Evolutionary conservation across 2,797 vertebrate genomes (phyloP).

Genomic region (Neopelma chrysocephalum): DNA sequence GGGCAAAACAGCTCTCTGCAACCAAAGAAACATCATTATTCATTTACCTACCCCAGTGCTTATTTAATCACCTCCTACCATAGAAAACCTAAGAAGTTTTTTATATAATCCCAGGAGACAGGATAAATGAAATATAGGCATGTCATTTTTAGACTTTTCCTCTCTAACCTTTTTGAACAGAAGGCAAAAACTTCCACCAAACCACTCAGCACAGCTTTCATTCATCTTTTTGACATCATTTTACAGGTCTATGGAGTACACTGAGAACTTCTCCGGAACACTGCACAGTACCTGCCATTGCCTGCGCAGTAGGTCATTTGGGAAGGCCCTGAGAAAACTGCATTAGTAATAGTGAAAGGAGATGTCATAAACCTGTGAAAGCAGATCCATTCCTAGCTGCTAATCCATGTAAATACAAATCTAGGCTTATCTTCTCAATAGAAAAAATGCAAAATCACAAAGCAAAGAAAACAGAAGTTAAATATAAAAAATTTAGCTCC

Average conservation of each 20-base stretch:
- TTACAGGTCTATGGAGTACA: neutral
- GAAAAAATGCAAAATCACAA: neutral
- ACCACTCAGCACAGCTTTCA: neutral
- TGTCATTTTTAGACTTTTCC: neutral
- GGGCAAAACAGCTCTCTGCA: neutral
- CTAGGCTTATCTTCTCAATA: neutral
- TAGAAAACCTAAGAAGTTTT: neutral
- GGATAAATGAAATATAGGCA: neutral
- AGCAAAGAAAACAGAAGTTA: neutral
- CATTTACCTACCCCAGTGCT: neutral
- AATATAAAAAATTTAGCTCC: neutral
- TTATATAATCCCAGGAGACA: neutral
- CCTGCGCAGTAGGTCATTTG: neutral
- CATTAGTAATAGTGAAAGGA: neutral
- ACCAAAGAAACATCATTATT: neutral
- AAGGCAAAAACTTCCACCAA: neutral
- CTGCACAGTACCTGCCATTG: neutral
- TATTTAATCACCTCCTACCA: neutral
- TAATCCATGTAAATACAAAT: slow-evolving; percentile 8
- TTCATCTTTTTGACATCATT: neutral
- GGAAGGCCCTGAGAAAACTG: neutral
- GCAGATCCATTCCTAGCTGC: neutral
- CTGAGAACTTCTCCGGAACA: neutral
- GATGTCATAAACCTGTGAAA: neutral
- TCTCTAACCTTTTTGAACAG: neutral